Conservation (phyloP, 2,797 vertebrate genomes). For the Alauda arvensis region DNA sequence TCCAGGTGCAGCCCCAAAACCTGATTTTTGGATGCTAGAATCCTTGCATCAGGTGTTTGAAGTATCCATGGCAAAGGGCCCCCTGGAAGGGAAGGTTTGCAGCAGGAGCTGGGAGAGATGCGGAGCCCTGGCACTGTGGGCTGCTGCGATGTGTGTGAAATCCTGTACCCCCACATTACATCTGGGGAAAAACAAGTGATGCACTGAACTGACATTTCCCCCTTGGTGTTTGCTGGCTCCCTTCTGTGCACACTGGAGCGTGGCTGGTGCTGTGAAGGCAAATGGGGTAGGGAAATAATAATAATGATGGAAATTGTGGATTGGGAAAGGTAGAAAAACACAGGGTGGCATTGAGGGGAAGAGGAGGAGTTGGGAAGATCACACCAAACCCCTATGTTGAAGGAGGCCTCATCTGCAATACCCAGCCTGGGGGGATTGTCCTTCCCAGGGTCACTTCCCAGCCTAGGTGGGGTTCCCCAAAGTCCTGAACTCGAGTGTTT, state of each 20-base stretch:
- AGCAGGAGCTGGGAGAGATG: not conserved
- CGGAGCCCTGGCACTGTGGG: not conserved
- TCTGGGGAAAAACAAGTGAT: not conserved
- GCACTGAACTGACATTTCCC: not conserved
- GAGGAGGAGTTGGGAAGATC: not conserved
- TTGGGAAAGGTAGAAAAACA: not conserved
- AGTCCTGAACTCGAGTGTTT: rapidly evolving
- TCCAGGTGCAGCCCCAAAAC: not conserved
- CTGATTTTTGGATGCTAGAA: not conserved
- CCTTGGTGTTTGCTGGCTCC: not conserved
- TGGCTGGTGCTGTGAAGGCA: not conserved
- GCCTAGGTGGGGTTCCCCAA: not conserved
- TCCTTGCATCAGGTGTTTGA: not conserved
- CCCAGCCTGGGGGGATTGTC: rapidly evolving
- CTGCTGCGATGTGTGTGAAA: not conserved
- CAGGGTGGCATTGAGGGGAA: not conserved
- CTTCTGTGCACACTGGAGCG: rapidly evolving
- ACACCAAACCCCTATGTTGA: rapidly evolving
- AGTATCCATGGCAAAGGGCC: not conserved
- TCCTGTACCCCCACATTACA: not conserved
- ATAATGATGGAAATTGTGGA: rapidly evolving
- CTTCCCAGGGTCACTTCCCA: not conserved
- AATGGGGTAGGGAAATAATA: not conserved
- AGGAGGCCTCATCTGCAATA: rapidly evolving
- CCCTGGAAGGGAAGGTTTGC: not conserved